Conservation (phyloP, 2,113 vertebrate genomes). For the Herpailurus yagouaroundi region DNA sequence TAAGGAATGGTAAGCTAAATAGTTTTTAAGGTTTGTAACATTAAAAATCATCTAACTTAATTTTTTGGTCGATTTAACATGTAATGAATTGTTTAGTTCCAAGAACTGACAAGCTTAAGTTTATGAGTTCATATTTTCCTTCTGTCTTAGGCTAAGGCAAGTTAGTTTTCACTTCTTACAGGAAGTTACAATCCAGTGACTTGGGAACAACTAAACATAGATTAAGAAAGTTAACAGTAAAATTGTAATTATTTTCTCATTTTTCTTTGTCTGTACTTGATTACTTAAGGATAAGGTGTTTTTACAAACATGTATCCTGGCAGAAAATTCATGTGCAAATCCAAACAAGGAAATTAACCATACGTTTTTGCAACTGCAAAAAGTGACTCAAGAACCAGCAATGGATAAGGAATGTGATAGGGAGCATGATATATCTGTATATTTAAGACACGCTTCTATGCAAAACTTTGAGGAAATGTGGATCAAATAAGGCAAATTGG, state of each 20-base stretch:
- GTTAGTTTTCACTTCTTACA: neutral
- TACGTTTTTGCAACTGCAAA: slow-evolving; percentile 44
- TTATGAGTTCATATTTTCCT: neutral
- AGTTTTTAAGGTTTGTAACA: neutral
- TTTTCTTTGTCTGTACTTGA: slow-evolving; percentile 83
- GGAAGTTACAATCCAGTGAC: neutral
- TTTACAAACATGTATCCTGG: slow-evolving; percentile 81
- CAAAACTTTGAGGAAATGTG: slow-evolving; percentile 91
- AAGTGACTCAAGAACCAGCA: slow-evolving; percentile 2
- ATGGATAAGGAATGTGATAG: slow-evolving; percentile 40
- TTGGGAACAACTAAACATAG: slow-evolving; percentile 6
- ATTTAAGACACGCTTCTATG: slow-evolving; percentile 82
- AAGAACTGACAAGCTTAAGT: neutral
- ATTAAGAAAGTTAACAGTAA: slow-evolving; percentile 45
- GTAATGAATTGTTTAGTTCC: neutral
- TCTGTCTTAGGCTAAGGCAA: neutral
- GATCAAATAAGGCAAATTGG: slow-evolving; percentile 90
- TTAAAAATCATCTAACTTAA: neutral
- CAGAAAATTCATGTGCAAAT: slow-evolving; percentile 57
- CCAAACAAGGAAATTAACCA: slow-evolving; percentile 35
- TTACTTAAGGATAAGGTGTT: slow-evolving; percentile 88
- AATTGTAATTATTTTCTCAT: slow-evolving; percentile 66
- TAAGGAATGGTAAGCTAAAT: neutral
- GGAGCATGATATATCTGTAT: slow-evolving; percentile 43
- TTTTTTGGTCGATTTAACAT: neutral